Evolutionary conservation across 2,113 vertebrate species (phyloP).

Genomic region (Odontesthes bonariensis): DNA sequence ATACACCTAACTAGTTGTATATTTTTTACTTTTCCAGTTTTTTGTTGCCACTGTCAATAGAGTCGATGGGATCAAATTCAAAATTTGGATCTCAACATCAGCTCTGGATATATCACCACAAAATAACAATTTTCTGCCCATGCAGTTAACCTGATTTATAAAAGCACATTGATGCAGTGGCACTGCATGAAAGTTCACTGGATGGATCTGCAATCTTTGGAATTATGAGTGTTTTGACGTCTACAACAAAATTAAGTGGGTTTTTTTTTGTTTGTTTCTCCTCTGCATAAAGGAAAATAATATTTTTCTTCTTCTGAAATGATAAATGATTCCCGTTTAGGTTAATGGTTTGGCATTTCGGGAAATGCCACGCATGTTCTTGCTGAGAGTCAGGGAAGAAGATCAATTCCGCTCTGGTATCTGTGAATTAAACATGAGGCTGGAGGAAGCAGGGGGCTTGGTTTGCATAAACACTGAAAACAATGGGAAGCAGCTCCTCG

Average conservation of each 20-base stretch:
- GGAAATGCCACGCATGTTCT: not conserved
- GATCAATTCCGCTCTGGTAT: constrained; percentile 5
- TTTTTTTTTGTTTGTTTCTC: constrained; percentile 1
- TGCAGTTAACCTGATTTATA: not conserved
- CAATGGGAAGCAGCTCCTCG: not conserved
- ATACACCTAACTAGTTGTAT: too few species aligned
- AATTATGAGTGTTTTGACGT: not conserved
- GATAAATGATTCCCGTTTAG: constrained; percentile 1
- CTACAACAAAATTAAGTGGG: constrained; percentile 2
- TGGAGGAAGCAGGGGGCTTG: not conserved
- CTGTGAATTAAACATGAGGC: constrained; percentile 17
- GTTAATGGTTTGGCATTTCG: constrained; percentile 23
- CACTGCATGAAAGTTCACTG: not conserved
- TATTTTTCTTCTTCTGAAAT: constrained; percentile 11
- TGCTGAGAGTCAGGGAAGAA: constrained; percentile 2
- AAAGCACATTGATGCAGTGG: not conserved
- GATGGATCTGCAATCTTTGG: not conserved
- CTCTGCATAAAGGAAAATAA: constrained; percentile 8
- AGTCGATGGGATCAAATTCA: not conserved
- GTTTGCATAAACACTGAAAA: constrained; percentile 4
- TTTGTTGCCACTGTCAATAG: not conserved
- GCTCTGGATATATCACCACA: not conserved
- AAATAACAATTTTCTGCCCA: too few species aligned
- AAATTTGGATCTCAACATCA: not conserved
- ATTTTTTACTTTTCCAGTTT: too few species aligned